phyloP scores from a whole-genome alignment of 2,888 invertebrate species.

The Nowickia ferox region DNA sequence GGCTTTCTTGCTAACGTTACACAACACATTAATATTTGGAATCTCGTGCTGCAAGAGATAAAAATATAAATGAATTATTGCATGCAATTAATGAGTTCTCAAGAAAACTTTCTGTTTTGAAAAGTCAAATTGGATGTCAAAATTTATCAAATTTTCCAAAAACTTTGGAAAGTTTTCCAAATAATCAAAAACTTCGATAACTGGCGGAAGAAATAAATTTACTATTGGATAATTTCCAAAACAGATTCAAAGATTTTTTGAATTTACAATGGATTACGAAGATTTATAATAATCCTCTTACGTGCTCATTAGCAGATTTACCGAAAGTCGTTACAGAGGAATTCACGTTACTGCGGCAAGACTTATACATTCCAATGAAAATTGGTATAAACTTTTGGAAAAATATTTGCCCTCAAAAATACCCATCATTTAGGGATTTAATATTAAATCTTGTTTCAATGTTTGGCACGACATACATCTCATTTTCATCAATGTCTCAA shows the following conservation, averaged over 20 bases:
- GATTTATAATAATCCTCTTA: too few species aligned
- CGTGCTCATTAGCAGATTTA: too few species aligned
- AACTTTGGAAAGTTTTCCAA: constrained; percentile 34
- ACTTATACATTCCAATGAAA: too few species aligned
- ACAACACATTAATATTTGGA: constrained; percentile 12
- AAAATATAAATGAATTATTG: not conserved
- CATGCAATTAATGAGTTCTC: constrained; percentile 29
- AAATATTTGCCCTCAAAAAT: too few species aligned
- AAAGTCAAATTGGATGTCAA: constrained; percentile 28
- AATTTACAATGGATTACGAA: constrained; percentile 2
- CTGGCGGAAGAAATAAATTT: too few species aligned
- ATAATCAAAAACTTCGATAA: constrained; percentile 16
- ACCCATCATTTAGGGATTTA: too few species aligned
- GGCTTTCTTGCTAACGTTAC: constrained; percentile 18
- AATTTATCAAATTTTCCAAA: constrained; percentile 31
- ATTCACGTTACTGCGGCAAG: too few species aligned
- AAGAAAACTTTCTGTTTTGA: constrained; percentile 24
- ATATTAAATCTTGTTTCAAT: too few species aligned
- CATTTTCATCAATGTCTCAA: too few species aligned
- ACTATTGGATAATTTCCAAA: constrained; percentile 14
- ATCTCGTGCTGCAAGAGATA: constrained; percentile 9
- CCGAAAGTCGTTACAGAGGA: too few species aligned
- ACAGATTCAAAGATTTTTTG: constrained; percentile 22
- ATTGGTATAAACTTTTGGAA: too few species aligned
- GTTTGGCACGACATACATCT: too few species aligned